Conservation (phyloP, 2,888 invertebrate genomes). For the Prenolepis imparis region DNA sequence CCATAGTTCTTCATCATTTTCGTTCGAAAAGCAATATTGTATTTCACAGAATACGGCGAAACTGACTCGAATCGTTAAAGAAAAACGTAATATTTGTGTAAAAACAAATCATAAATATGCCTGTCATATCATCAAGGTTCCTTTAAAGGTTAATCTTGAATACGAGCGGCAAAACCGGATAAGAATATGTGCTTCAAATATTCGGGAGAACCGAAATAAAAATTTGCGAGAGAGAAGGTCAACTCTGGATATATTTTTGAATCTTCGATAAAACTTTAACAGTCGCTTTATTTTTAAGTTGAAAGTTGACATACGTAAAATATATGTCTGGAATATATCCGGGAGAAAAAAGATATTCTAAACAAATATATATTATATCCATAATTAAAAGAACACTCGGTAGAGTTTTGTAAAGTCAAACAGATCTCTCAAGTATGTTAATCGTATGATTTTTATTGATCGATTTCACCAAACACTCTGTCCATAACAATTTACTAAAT, state of each 20-base stretch:
- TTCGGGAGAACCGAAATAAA: conserved; percentile 4
- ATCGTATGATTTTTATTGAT: neutral
- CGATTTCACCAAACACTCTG: neutral
- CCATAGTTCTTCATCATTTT: neutral
- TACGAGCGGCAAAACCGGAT: neutral
- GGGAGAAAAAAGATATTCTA: neutral
- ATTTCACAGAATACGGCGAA: too few species aligned
- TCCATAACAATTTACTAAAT: neutral
- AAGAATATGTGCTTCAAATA: neutral
- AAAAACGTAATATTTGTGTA: neutral
- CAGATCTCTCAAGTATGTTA: neutral
- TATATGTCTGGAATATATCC: neutral
- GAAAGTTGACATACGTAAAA: neutral
- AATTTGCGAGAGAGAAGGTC: conserved; percentile 6
- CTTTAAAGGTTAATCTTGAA: conserved; percentile 6
- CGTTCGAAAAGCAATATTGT: neutral
- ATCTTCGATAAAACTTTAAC: conserved; percentile 17
- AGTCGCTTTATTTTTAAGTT: neutral
- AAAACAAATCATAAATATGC: neutral
- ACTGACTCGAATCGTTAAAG: neutral
- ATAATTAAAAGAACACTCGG: neutral
- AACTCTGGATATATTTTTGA: conserved; percentile 1
- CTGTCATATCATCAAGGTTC: neutral
- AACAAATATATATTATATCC: neutral
- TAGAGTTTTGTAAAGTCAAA: neutral